These are phyloP conservation scores for Sinosuthora webbiana DNA, from an alignment of 2,113 vertebrate species.

Conservation along the genomic window DNA sequence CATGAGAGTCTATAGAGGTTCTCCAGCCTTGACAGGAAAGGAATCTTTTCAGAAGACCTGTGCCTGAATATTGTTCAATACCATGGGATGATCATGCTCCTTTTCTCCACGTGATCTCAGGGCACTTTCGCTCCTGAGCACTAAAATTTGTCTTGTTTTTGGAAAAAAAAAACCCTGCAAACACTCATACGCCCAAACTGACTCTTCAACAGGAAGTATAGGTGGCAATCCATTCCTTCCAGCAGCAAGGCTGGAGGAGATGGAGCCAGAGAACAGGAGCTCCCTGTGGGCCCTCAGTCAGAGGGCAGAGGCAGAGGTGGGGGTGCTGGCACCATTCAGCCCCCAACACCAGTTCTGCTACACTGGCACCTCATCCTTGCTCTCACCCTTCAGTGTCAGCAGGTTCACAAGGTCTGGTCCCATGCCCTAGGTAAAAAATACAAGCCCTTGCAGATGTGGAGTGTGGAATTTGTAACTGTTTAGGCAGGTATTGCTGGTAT, in stretches of 20 bases:
- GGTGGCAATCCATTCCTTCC: not conserved
- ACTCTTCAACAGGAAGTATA: not conserved
- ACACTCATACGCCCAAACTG: not conserved
- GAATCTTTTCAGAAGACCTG: not conserved
- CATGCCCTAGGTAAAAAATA: not conserved
- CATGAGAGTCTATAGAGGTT: not conserved
- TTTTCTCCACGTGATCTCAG: not conserved
- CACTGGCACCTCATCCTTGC: accelerated
- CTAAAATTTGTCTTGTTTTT: not conserved
- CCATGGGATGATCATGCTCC: not conserved
- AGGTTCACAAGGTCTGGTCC: not conserved
- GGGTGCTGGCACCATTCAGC: not conserved
- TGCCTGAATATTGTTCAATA: not conserved
- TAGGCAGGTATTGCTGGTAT: conserved; percentile 6
- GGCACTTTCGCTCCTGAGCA: not conserved
- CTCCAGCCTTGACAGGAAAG: not conserved
- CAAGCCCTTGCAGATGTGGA: not conserved
- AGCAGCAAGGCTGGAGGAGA: not conserved
- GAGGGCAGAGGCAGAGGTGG: too few species aligned
- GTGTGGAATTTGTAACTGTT: not conserved
- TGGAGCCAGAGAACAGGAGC: not conserved
- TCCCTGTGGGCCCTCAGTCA: accelerated
- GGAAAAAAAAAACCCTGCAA: not conserved
- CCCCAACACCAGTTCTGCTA: accelerated
- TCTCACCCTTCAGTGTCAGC: not conserved